Evolutionary conservation across 1,140 invertebrate species (phyloP).

Genomic region (Hypothenemus hampei): DNA sequence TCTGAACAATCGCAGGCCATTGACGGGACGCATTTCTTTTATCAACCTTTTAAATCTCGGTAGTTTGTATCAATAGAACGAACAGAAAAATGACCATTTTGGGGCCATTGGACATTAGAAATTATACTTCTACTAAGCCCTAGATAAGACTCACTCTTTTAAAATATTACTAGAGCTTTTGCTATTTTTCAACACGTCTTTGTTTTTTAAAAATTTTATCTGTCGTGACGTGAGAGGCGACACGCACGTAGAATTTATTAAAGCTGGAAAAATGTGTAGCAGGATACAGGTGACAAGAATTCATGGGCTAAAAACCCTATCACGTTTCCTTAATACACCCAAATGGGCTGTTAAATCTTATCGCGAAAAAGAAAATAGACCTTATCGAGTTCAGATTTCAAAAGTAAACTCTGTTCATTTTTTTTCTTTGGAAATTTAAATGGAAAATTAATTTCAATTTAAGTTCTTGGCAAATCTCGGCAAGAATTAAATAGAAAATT

Average conservation of each 20-base stretch:
- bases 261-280: conserved; percentile 2
- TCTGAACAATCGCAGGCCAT: not conserved
- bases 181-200: conserved; percentile 2
- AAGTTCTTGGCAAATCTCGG: no score
- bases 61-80: conserved; percentile 10
- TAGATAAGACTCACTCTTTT: not conserved
- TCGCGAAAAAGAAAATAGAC: no score
- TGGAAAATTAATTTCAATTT: no score
- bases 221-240: not conserved
- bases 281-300: conserved; percentile 8
- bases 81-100: conserved; percentile 5
- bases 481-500: no score
- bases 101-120: not conserved
- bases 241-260: conserved; percentile 6
- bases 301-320: not conserved
- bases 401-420: no score
- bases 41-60: not conserved
- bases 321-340: no score
- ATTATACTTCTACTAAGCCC: conserved; percentile 5
- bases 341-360: no score
- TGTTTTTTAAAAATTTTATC: conserved; percentile 14
- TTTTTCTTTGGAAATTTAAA: no score
- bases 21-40: not conserved
- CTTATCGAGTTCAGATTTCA: no score
- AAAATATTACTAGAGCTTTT: not conserved